Conservation (phyloP, 2,113 vertebrate species). For the Cygnus atratus region DNA sequence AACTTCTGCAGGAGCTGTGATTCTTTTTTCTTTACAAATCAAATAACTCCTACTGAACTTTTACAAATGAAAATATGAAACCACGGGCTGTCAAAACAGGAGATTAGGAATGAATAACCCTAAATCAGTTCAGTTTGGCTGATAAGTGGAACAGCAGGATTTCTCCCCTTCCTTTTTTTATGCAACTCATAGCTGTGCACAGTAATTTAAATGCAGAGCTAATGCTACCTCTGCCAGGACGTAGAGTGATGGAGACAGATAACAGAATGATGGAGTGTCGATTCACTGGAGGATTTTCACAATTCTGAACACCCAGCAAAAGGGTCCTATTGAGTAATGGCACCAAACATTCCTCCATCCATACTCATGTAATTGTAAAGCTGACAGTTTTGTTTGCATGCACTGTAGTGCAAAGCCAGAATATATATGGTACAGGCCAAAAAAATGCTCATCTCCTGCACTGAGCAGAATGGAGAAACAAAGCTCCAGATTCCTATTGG, state of each 20-base stretch:
- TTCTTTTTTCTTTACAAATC: neutral
- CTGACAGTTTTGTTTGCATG: slow-evolving; percentile 26
- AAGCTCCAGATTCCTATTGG: neutral
- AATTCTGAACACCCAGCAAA: slow-evolving; percentile 25
- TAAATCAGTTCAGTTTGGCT: slow-evolving; percentile 15
- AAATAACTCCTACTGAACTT: neutral
- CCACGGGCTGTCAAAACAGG: slow-evolving; percentile 19
- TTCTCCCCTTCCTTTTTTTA: neutral
- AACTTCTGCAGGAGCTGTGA: neutral
- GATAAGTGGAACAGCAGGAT: slow-evolving; percentile 36
- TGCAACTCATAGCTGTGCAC: neutral
- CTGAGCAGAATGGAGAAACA: neutral
- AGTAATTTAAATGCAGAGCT: slow-evolving; percentile 53
- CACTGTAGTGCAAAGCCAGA: neutral
- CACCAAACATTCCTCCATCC: slow-evolving; percentile 1
- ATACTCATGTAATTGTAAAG: slow-evolving; percentile 39
- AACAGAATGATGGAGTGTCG: slow-evolving; percentile 34
- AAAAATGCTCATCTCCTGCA: neutral
- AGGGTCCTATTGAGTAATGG: slow-evolving; percentile 23
- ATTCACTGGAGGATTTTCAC: slow-evolving; percentile 31
- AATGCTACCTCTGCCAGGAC: slow-evolving; percentile 15
- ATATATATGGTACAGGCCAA: neutral
- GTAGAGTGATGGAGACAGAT: slow-evolving; percentile 9
- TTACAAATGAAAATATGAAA: slow-evolving; percentile 36
- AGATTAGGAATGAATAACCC: neutral